These are phyloP conservation scores for Ophraella communa DNA, from an alignment of 2,888 invertebrate genomes.

Conservation along the genomic window DNA sequence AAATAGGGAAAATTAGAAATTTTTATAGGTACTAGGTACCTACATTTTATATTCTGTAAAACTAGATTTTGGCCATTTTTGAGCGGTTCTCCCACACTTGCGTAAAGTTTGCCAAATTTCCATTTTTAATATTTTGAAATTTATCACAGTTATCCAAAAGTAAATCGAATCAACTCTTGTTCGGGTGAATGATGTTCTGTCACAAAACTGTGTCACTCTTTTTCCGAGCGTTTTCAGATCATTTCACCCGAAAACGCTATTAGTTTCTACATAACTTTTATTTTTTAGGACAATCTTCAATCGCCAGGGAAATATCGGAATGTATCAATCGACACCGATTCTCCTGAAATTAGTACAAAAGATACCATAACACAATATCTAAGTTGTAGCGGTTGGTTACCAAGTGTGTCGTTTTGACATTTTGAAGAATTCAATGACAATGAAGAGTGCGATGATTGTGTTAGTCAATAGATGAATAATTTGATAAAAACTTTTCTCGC, in stretches of 20 bases:
- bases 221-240: background rate
- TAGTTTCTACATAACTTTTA: constrained; percentile 4
- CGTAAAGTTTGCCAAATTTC: too few relatives aligned
- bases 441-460: background rate
- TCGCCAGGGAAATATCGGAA: constrained; percentile 46
- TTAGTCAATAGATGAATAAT: background rate
- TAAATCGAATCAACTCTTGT: too few relatives aligned
- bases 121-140: too few relatives aligned
- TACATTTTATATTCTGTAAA: too few relatives aligned
- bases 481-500: background rate
- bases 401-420: constrained; percentile 45
- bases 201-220: too few relatives aligned
- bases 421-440: constrained; percentile 1
- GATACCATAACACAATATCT: constrained; percentile 55
- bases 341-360: constrained; percentile 47
- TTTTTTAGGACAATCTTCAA: constrained; percentile 52
- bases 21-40: too few relatives aligned
- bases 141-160: too few relatives aligned
- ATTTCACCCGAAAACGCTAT: too few relatives aligned
- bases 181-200: too few relatives aligned
- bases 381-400: constrained; percentile 54
- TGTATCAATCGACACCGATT: constrained; percentile 39
- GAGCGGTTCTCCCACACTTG: too few relatives aligned
- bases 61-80: too few relatives aligned
- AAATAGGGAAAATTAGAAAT: too few relatives aligned